Evolutionary conservation across 2,888 invertebrate genomes (phyloP).

Genomic region (Amphipyra berbera): DNA sequence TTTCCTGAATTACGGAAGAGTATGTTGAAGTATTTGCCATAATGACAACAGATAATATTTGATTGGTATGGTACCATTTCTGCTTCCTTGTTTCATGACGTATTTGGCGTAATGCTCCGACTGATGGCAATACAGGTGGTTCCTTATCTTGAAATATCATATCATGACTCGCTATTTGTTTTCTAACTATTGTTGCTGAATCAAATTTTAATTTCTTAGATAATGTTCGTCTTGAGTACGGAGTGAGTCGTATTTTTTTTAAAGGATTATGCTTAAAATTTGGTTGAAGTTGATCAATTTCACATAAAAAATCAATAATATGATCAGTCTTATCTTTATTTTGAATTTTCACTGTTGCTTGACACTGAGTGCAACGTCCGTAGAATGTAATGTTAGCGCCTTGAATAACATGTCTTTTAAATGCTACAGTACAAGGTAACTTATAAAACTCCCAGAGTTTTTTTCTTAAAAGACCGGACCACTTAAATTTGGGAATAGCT

Average conservation of each 20-base stretch:
- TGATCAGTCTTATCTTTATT: slow-evolving; percentile 32
- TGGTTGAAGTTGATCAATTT: slow-evolving; percentile 29
- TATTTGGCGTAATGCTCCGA: slow-evolving; percentile 37
- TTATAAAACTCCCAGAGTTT: slow-evolving; percentile 32
- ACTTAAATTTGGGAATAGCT: slow-evolving; percentile 37
- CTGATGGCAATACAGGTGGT: slow-evolving; percentile 35
- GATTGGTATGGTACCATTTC: slow-evolving; percentile 33
- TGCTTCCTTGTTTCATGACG: slow-evolving; percentile 33
- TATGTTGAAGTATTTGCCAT: slow-evolving; percentile 35
- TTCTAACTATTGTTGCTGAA: slow-evolving; percentile 27
- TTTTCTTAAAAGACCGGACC: slow-evolving; percentile 38
- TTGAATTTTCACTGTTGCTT: slow-evolving; percentile 32
- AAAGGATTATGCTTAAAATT: slow-evolving; percentile 33
- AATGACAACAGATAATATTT: slow-evolving; percentile 33
- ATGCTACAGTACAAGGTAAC: slow-evolving; percentile 31
- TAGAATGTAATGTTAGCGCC: slow-evolving; percentile 32
- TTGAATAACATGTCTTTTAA: slow-evolving; percentile 35
- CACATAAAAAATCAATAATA: slow-evolving; percentile 31
- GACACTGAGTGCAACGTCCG: slow-evolving; percentile 32
- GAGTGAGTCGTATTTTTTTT: slow-evolving; percentile 33
- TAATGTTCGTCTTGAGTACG: slow-evolving; percentile 29
- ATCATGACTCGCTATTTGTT: slow-evolving; percentile 29
- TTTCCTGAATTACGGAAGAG: slow-evolving; percentile 35
- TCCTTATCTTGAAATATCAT: slow-evolving; percentile 37
- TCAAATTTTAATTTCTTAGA: slow-evolving; percentile 30